Evolutionary conservation across 1,140 invertebrate species (phyloP), one percentile per base, ranked within the genome.

Genomic region (Pachypsylla venusta): DNA sequence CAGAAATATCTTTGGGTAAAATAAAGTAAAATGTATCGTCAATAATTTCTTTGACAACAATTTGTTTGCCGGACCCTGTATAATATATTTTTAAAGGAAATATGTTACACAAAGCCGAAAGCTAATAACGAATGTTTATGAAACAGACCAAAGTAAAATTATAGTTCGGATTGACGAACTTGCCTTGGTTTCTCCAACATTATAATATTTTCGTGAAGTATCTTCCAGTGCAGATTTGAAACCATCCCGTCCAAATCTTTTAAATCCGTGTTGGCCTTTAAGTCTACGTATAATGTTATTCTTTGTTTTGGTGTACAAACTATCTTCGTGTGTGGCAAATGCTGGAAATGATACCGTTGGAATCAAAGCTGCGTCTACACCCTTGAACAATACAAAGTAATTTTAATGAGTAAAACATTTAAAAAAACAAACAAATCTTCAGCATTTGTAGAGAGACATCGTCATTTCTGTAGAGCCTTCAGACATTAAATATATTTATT

Each of bases 301-400:
- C 70, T 98, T 91, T 0, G 95, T 95, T 67, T 86, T 77, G 54
- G 81, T 80, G 56, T 91, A 89, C 0, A 98, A 70, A 26, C 82
- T 73, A 65, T 93, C 86, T 74, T 98, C 94, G 66, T 99, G 96
- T 12, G 94, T 96, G 0, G 91, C 93, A 79, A 99, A 99, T 2
- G 89, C 91, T 26, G 97, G 97, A 76, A 94, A 99, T 13, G 92
- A 93, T 64, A 99, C 84, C 1, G 93, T 94, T 10, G 91, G 81
- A 24, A 99, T 67, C 14, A 99, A 74, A 5, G 91, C 83, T 2
- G 84, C 82, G 78, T 98, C 94, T 10, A 93, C 92, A 65, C 83
- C 85, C 85, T 89, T 64, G 48, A 74, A 66, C 53, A 57, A 56
- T 57, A 56, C 30, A 35, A n/a, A n/a, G n/a, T n/a, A n/a, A n/a